These are phyloP conservation scores for Margaritifera margaritifera DNA, from an alignment of 2,888 invertebrate species.

Conservation along the genomic window DNA sequence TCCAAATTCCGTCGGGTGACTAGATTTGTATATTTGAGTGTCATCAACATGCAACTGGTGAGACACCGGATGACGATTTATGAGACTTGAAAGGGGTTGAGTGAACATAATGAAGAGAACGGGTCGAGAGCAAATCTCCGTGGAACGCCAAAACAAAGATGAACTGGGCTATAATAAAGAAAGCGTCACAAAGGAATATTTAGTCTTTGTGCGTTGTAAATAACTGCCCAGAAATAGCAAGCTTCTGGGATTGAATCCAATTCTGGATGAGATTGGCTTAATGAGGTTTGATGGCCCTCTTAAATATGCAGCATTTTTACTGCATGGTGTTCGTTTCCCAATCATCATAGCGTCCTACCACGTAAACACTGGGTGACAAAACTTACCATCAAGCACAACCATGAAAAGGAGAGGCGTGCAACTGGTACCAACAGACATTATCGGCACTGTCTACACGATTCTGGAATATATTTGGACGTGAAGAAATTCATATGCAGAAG, in stretches of 20 bases:
- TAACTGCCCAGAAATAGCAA: too few relatives aligned
- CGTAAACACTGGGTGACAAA: constrained; percentile 18
- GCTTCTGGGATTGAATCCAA: constrained; percentile 16
- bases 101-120: too few relatives aligned
- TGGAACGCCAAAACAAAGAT: too few relatives aligned
- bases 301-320: constrained; percentile 19
- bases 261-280: constrained; percentile 17
- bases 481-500: constrained; percentile 28
- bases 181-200: too few relatives aligned
- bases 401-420: constrained; percentile 11
- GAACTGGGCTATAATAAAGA: too few relatives aligned
- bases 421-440: constrained; percentile 20
- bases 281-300: constrained; percentile 11
- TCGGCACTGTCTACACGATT: constrained; percentile 18
- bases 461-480: constrained; percentile 29
- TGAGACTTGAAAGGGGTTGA: too few relatives aligned
- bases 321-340: constrained; percentile 23
- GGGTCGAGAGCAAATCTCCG: too few relatives aligned
- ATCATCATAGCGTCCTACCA: constrained; percentile 30
- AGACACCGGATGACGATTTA: too few relatives aligned
- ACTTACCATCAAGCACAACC: constrained; percentile 20
- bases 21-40: too few relatives aligned
- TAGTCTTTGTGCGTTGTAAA: too few relatives aligned
- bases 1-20: too few relatives aligned
- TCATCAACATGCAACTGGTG: too few relatives aligned